Evolutionary conservation across 2,888 invertebrate genomes (phyloP).

Genomic region (Pelosia muscerda): DNA sequence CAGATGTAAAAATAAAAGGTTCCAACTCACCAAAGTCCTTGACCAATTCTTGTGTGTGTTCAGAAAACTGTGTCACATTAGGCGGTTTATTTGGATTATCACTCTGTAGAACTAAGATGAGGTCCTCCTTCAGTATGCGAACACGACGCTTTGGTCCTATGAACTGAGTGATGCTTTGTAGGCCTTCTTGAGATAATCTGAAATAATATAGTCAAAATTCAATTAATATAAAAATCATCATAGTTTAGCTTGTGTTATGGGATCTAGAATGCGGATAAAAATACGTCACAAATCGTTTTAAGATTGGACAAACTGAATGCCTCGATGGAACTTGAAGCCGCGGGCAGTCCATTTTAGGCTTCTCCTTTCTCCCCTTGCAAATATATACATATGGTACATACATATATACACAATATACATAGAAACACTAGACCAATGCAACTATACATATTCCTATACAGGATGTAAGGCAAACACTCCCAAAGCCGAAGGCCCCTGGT

Average conservation of each 20-base stretch:
- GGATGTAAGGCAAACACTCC: no score
- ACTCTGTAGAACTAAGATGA: conserved; percentile 92
- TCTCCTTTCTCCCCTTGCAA: no score
- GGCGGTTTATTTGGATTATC: conserved; percentile 94
- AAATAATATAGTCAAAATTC: not conserved
- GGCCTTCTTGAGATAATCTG: conserved; percentile 96
- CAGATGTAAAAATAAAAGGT: not conserved
- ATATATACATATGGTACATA: no score
- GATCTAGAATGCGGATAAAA: not conserved
- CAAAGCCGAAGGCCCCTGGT: no score
- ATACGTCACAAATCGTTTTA: no score
- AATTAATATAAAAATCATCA: not conserved
- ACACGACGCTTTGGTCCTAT: conserved; percentile 90
- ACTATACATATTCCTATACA: no score
- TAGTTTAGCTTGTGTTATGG: no score
- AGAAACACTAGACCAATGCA: no score
- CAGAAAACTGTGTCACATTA: conserved; percentile 89
- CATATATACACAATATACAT: no score
- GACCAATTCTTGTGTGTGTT: conserved; percentile 89
- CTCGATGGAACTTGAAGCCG: no score
- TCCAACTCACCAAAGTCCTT: conserved; percentile 89
- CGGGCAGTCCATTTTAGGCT: no score
- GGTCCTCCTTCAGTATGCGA: conserved; percentile 90
- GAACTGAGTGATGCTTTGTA: conserved; percentile 91
- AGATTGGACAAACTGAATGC: no score